phyloP scores from a whole-genome alignment of 2,113 vertebrate genomes.

The Syrmaticus mikado region DNA sequence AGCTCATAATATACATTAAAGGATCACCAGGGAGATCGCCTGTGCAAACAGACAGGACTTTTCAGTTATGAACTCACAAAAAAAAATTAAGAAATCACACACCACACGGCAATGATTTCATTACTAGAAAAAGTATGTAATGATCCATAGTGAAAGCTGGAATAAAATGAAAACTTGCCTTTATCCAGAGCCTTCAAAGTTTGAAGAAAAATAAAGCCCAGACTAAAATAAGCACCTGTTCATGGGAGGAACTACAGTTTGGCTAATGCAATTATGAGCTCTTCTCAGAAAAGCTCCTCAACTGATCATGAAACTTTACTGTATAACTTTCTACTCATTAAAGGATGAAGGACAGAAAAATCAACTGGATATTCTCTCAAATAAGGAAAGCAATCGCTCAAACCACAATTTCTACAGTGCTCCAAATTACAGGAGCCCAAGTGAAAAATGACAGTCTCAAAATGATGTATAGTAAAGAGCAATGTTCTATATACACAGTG shows the following conservation, averaged over 20 bases:
- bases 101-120: neutral
- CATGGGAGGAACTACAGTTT: neutral
- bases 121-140: neutral
- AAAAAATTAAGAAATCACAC: neutral
- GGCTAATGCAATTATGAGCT: neutral
- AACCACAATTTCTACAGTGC: neutral
- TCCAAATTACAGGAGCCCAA: neutral
- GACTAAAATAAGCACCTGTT: neutral
- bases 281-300: neutral
- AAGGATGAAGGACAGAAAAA: neutral
- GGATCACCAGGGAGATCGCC: neutral
- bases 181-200: neutral
- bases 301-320: neutral
- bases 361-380: neutral
- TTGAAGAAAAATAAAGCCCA: rapidly evolving
- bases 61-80: neutral
- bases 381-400: neutral
- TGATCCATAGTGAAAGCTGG: neutral
- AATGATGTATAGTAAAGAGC: neutral
- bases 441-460: neutral
- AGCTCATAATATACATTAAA: neutral
- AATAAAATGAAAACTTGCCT: neutral
- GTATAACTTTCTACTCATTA: neutral
- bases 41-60: neutral
- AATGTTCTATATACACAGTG: neutral